Percentiles rank a stretch among this genome's conserved stretches.
Conservation (phyloP, 2,113 vertebrate species). For the Oreotrochilus melanogaster region DNA sequence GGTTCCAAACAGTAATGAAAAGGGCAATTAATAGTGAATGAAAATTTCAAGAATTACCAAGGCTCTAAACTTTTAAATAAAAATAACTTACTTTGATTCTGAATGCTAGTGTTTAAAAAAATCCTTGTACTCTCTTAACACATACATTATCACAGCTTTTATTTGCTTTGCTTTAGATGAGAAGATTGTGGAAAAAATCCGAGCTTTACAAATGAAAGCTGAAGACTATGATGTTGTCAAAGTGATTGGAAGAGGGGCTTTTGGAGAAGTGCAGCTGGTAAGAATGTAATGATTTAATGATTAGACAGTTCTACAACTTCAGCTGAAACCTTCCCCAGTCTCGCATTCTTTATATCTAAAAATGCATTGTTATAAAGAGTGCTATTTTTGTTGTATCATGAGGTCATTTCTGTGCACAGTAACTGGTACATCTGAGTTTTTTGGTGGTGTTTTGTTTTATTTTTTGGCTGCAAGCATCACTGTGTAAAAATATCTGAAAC, state of each 20-base stretch:
- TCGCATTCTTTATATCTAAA: neutral
- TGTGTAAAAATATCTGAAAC: neutral
- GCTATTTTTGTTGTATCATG: neutral
- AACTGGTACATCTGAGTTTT: neutral
- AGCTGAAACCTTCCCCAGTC: neutral
- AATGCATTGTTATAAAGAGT: neutral
- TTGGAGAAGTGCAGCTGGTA: slow-evolving; percentile 98
- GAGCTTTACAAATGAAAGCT: slow-evolving; percentile 95
- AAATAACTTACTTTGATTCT: neutral
- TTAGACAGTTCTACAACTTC: neutral
- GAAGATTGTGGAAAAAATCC: slow-evolving; percentile 88
- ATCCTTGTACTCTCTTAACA: neutral
- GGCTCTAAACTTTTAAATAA: neutral
- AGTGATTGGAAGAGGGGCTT: slow-evolving; percentile 97
- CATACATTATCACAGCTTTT: neutral
- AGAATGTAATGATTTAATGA: slow-evolving; percentile 60
- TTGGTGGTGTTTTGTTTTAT: too few relatives aligned
- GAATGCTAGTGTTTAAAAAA: neutral
- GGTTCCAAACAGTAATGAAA: neutral
- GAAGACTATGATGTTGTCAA: slow-evolving; percentile 98
- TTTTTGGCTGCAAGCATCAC: neutral
- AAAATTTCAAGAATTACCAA: neutral
- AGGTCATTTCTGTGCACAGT: neutral
- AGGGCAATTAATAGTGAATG: neutral
- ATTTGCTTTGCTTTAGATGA: slow-evolving; percentile 85